A percentile compares a stretch with the other conserved stretches of the same genome.
These are phyloP conservation scores for Actinemys pallida DNA, from an alignment of 2,113 vertebrate genomes.

Conservation along the genomic window DNA sequence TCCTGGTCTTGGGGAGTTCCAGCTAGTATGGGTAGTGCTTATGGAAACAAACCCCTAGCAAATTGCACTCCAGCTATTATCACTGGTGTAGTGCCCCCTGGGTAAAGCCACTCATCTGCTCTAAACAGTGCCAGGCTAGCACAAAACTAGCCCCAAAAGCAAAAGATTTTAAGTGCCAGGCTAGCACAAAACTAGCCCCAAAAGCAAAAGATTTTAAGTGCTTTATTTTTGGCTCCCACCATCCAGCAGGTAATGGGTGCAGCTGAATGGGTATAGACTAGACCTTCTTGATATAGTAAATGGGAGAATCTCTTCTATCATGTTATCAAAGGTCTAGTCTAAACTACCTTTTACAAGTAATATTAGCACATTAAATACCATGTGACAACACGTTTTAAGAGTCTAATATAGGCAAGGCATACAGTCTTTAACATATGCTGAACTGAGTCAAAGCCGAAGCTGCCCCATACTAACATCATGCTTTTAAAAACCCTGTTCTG, in stretches of 20 bases:
- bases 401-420: too few species aligned
- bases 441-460: too few species aligned
- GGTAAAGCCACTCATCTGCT: neutral
- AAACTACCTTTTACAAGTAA: neutral
- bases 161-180: neutral
- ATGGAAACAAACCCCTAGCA: too few species aligned
- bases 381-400: too few species aligned
- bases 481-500: too few species aligned
- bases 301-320: neutral
- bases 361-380: neutral
- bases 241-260: neutral
- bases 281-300: neutral
- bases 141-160: neutral
- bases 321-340: neutral
- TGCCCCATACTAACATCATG: too few species aligned
- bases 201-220: neutral
- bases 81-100: too few species aligned
- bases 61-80: too few species aligned
- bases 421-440: too few species aligned
- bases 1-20: neutral
- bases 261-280: neutral
- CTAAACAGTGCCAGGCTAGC: neutral
- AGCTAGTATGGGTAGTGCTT: too few species aligned
- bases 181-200: neutral
- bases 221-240: neutral